A percentile compares a stretch with the other conserved stretches of the same genome.
Conservation (phyloP, 2,888 invertebrate species). For the Serripes groenlandicus region DNA sequence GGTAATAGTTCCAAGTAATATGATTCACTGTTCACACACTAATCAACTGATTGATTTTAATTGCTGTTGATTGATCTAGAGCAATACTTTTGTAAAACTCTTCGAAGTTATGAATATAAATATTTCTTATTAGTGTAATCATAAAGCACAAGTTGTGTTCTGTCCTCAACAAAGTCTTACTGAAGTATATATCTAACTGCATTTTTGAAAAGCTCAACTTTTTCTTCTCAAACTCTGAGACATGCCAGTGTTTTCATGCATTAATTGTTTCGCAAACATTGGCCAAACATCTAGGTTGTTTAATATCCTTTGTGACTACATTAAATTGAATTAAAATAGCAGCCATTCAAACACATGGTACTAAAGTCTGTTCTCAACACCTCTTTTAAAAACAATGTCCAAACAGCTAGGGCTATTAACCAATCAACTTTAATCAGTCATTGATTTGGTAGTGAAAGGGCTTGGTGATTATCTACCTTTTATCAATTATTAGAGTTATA, state of each 20-base stretch:
- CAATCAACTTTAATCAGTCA: conserved; percentile 50
- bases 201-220: conserved; percentile 59
- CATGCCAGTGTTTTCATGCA: conserved; percentile 38
- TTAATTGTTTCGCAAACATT: conserved; percentile 40
- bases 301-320: conserved; percentile 16
- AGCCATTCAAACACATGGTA: conserved; percentile 17
- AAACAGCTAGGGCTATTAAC: conserved; percentile 29
- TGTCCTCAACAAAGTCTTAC: conserved; percentile 21
- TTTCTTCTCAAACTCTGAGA: conserved; percentile 58
- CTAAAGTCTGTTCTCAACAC: background rate
- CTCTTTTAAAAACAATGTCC: conserved; percentile 57
- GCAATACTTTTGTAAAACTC: background rate
- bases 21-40: too few relatives aligned
- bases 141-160: conserved; percentile 31
- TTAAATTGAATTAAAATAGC: conserved; percentile 53
- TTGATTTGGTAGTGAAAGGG: conserved; percentile 42
- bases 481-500: conserved; percentile 46
- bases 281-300: conserved; percentile 12
- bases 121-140: too few relatives aligned
- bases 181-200: conserved; percentile 40
- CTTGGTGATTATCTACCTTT: conserved; percentile 47
- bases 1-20: too few relatives aligned
- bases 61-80: conserved; percentile 1
- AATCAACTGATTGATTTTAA: background rate
- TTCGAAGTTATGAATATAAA: too few relatives aligned